Percentiles rank a stretch among this genome's conserved stretches.
Conservation (phyloP, 1,140 invertebrate genomes). For the Eueides isabella region DNA sequence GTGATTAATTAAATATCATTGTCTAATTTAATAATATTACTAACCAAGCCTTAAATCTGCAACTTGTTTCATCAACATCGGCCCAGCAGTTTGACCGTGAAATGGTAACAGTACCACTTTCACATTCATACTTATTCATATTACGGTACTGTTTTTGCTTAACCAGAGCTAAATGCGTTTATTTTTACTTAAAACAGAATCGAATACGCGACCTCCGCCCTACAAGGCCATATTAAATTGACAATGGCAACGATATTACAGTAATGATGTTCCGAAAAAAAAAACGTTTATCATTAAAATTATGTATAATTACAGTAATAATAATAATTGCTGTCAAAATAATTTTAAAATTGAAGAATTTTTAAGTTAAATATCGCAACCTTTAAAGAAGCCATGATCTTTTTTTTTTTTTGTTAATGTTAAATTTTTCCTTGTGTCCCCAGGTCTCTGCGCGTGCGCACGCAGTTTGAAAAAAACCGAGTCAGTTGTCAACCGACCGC, state of each 20-base stretch:
- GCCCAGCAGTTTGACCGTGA: background rate
- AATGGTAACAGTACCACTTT: slow-evolving; percentile 5
- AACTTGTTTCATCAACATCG: background rate
- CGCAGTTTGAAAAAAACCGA: slow-evolving; percentile 8
- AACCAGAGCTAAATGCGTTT: background rate
- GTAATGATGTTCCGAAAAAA: background rate
- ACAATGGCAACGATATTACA: background rate
- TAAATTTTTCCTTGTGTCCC: slow-evolving; percentile 11
- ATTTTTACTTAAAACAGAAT: background rate
- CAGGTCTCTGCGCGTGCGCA: slow-evolving; percentile 45
- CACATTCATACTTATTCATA: background rate
- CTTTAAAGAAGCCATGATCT: slow-evolving; percentile 39
- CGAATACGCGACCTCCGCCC: background rate
- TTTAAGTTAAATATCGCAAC: slow-evolving; percentile 4
- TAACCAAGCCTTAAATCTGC: background rate
- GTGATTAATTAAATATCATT: too few species aligned
- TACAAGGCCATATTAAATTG: background rate
- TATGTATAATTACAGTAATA: slow-evolving; percentile 1
- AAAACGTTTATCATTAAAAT: slow-evolving; percentile 12
- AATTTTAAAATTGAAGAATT: slow-evolving; percentile 6
- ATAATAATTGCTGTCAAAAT: background rate
- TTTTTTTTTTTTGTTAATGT: slow-evolving; percentile 32
- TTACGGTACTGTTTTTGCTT: background rate
- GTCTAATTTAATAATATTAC: background rate
- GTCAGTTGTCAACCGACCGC: slow-evolving; percentile 36